These are phyloP conservation scores for Vanessa atalanta DNA, from an alignment of 1,140 invertebrate species.

Conservation along the genomic window DNA sequence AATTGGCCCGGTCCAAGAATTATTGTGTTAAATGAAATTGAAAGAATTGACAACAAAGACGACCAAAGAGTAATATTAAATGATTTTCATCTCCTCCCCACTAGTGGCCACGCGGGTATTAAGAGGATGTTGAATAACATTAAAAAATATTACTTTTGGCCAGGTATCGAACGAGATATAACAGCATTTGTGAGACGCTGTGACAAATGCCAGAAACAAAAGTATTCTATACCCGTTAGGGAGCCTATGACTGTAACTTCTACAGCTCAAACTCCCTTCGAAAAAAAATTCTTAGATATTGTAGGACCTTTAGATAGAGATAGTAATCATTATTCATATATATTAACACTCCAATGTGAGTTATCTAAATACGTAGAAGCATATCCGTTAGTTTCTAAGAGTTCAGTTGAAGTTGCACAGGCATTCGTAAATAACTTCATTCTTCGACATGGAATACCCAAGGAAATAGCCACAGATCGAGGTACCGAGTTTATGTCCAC, in stretches of 20 bases:
- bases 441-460: conserved; percentile 5
- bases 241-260: conserved; percentile 29
- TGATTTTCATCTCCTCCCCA: too few relatives aligned
- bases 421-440: conserved; percentile 14
- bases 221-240: conserved; percentile 21
- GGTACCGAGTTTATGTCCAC: conserved; percentile 24
- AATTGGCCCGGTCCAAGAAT: too few relatives aligned
- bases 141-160: too few relatives aligned
- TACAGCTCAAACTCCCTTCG: conserved; percentile 15
- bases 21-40: too few relatives aligned
- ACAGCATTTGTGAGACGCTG: not conserved
- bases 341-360: conserved; percentile 14
- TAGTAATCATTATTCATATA: not conserved
- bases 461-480: conserved; percentile 18
- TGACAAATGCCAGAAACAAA: conserved; percentile 26
- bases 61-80: too few relatives aligned
- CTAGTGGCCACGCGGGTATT: too few relatives aligned
- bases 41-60: too few relatives aligned
- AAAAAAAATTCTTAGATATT: conserved; percentile 33
- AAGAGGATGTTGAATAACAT: too few relatives aligned
- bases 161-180: too few relatives aligned
- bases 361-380: conserved; percentile 16
- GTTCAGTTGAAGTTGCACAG: conserved; percentile 6
- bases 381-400: conserved; percentile 12
- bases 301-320: conserved; percentile 7